phyloP scores from a whole-genome alignment of 2,797 vertebrate genomes.

The Molothrus aeneus region DNA sequence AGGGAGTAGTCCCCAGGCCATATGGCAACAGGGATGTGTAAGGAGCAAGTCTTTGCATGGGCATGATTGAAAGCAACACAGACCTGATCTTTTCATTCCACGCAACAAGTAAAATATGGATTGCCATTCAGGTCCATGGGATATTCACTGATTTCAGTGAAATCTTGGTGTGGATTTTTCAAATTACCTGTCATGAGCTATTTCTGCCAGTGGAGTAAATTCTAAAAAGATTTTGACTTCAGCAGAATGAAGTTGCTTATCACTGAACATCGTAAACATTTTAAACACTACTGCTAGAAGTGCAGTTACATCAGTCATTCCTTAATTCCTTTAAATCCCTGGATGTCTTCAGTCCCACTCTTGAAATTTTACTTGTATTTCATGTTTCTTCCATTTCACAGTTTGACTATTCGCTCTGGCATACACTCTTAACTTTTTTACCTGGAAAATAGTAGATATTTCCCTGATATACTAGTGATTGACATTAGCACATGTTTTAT shows the following conservation, averaged over 20 bases:
- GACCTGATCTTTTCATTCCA: neutral
- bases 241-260: neutral
- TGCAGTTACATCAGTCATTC: neutral
- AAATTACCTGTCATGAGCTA: neutral
- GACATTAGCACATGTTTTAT: neutral
- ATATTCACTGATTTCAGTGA: neutral
- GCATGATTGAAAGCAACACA: neutral
- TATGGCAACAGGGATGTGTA: neutral
- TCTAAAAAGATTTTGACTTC: neutral
- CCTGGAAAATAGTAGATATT: neutral
- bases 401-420: neutral
- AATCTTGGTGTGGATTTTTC: neutral
- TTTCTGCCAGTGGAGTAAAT: neutral
- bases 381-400: neutral
- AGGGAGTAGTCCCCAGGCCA: neutral
- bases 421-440: neutral
- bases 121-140: neutral
- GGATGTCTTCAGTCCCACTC: neutral
- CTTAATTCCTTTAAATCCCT: neutral
- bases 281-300: neutral
- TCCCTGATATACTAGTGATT: neutral
- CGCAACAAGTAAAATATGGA: neutral
- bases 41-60: neutral
- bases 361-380: neutral
- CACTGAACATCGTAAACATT: neutral